Evolutionary conservation across 2,113 vertebrate species (phyloP), one percentile per base, ranked within the genome.

Genomic region (Caloenas nicobarica): DNA sequence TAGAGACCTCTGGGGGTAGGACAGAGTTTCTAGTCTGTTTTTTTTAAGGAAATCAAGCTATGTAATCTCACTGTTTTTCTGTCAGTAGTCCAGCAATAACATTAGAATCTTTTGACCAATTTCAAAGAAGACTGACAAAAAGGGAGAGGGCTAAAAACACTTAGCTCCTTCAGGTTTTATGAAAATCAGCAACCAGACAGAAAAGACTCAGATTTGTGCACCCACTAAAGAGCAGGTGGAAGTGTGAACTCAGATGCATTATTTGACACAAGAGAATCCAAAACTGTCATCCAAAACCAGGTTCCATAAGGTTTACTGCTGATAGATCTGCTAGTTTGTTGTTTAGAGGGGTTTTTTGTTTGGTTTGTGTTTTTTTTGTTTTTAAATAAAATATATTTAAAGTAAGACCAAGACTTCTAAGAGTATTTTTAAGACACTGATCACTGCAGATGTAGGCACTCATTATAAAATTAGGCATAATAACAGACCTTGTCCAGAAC

Each of bases 1-100:
- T 91, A 89, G 76, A 94, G 93, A 80, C 76, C 69, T 83, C 19
- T 88, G 94, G 85, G 81, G 91, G 94, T 90, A 79, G 84, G 38
- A 94, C 16, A 77, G 31, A 54, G 54, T 74, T 90, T 92, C 70
- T 79, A 48, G 83, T 28, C 44, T 44, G 3, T 31, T 80, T 81
- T 81, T 81, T 73, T 73, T 40, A 76, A 72, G 81, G 62, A 86
- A 95, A 38, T 13, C 34, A 74, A 92, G 33, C 77, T 68, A 71
- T 89, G 61, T 19, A 78, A 50, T 81, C 1, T 1, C 34, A 60
- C 44, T 44, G 51, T 29, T 91, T 91, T 81, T 71, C 77, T 95
- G 86, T 57, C 73, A 72, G 33, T 19, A 48, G 4, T 54, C 48
- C 70, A 64, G 84, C 60, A 81, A 36, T 34, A 62, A 51, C 22